A percentile compares a stretch with the other conserved stretches of the same genome.
Evolutionary conservation across 1,140 invertebrate species (phyloP).

Genomic region (Ectropis grisescens): DNA sequence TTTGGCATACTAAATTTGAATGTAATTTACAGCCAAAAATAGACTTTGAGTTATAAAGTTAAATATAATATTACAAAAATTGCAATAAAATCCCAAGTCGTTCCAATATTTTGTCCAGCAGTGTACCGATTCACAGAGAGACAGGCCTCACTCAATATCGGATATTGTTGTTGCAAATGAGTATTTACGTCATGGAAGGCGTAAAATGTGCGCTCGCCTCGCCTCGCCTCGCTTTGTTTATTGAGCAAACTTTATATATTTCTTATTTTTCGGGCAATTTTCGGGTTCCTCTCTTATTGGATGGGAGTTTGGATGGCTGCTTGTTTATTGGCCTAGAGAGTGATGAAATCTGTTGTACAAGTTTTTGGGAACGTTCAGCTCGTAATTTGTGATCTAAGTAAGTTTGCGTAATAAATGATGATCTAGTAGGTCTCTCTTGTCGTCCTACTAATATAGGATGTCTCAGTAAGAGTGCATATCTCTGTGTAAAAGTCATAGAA

Average conservation of each 20-base stretch:
- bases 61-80: too few species aligned
- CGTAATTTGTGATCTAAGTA: too few species aligned
- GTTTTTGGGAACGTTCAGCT: too few species aligned
- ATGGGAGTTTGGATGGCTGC: constrained; percentile 5
- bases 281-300: constrained; percentile 11
- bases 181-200: constrained; percentile 66
- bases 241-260: constrained; percentile 33
- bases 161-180: constrained; percentile 68
- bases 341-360: too few species aligned
- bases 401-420: too few species aligned
- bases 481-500: too few species aligned
- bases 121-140: constrained; percentile 33
- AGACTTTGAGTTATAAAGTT: neutral
- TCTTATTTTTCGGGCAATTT: constrained; percentile 11
- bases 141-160: constrained; percentile 67
- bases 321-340: too few species aligned
- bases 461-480: too few species aligned
- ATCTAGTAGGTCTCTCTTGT: too few species aligned
- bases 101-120: constrained; percentile 14
- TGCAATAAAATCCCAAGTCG: too few species aligned
- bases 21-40: neutral
- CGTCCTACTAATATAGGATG: too few species aligned
- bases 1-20: neutral
- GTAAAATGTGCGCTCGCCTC: constrained; percentile 48
- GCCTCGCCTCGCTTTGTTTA: constrained; percentile 36